Evolutionary conservation across 2,888 invertebrate species (phyloP), one percentile per base, ranked within the genome.

Genomic region (Dasysyrphus tricinctus): DNA sequence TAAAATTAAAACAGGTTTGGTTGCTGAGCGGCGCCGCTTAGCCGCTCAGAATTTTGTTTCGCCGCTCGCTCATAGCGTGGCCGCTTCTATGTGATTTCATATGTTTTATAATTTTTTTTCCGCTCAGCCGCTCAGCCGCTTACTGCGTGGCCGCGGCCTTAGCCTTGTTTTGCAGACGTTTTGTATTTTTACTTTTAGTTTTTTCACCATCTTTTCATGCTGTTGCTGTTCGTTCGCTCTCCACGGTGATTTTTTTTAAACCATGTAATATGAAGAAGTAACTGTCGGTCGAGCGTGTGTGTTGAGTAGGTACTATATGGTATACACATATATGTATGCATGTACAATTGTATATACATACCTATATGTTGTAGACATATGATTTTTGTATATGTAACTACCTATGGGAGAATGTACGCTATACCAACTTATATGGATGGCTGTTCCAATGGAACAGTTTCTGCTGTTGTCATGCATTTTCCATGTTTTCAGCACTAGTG

Each of bases 391-490:
- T 24, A 3, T 24, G 3, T 24, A 24, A 24, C 29, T 57, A 57
- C 8, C 5, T 51, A 29, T 12, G 14, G 2, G n/a, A n/a, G 6
- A 3, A 44, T n/a, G n/a, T n/a, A 44, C 7, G 8, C 44, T 8
- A 7, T 14, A 19, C 24, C n/a, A 5, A 16, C 14, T 11, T 29
- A 70, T 11, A 24, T 12, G n/a, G 32, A 51, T 69, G 49, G 63
- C 32, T 74, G 63, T 76, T 59, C 61, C 24, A 59, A 72, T 67
- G 76, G 76, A 70, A 70, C 70, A 39, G 77, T 81, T 86, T 86
- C 78, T 82, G 82, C 82, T 82, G 78, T 74, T 82, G 82, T 86
- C 86, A 86, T 86, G 86, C 78, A 86, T 86, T 82, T 86, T 86
- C 78, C 78, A 86, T 82, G 86, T 86, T 82, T 86, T 78, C 86